These are phyloP conservation scores for Fistularia commersonii DNA, from an alignment of 2,797 vertebrate species.

Conservation along the genomic window DNA sequence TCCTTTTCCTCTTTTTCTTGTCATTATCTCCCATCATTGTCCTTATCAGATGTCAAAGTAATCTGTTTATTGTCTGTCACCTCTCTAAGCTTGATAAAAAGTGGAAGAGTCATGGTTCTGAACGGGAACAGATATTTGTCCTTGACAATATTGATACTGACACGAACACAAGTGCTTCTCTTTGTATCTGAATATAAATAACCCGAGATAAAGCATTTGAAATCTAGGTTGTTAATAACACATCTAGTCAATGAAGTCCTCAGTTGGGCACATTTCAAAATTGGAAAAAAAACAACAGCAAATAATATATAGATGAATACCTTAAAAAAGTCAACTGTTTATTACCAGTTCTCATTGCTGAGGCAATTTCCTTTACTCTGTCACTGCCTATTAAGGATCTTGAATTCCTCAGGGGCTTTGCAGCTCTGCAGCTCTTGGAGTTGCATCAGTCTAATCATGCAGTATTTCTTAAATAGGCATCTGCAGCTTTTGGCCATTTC, in stretches of 20 bases:
- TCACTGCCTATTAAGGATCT: conserved; percentile 3
- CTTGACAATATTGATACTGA: conserved; percentile 43
- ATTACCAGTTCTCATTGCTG: conserved; percentile 11
- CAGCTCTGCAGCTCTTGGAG: conserved; percentile 11
- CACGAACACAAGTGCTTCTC: conserved; percentile 37
- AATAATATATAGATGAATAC: too few species aligned
- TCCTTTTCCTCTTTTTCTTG: conserved; percentile 9
- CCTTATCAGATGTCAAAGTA: conserved; percentile 29
- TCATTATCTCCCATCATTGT: conserved; percentile 19
- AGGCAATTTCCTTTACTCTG: not conserved
- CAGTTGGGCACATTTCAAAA: conserved; percentile 7
- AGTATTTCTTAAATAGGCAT: conserved; percentile 12
- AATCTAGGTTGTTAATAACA: conserved; percentile 26
- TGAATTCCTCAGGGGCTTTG: conserved; percentile 5
- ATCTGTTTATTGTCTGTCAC: conserved; percentile 62
- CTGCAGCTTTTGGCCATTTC: conserved; percentile 20
- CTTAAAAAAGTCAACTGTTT: not conserved
- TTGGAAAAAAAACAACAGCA: conserved; percentile 9
- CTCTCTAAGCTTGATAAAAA: conserved; percentile 51
- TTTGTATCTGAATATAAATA: conserved; percentile 43
- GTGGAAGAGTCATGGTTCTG: conserved; percentile 41
- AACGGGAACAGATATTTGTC: conserved; percentile 51
- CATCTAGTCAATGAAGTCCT: conserved; percentile 20
- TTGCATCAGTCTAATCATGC: conserved; percentile 18
- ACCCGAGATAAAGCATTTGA: conserved; percentile 38